Percentiles rank a stretch among this genome's conserved stretches.
Conservation (phyloP, 1,140 invertebrate species). For the Telenomus remus region DNA sequence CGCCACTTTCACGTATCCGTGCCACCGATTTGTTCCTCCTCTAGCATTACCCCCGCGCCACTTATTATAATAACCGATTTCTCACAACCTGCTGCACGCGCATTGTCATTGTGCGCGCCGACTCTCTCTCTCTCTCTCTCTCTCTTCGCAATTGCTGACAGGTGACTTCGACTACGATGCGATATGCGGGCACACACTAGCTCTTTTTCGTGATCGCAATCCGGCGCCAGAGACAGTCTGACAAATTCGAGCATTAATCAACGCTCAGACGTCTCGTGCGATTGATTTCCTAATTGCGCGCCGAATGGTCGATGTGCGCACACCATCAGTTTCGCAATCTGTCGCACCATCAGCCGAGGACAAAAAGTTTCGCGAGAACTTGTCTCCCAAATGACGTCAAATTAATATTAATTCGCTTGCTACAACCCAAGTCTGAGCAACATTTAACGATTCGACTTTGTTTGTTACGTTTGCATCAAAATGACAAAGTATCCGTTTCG, state of each 20-base stretch:
- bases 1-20: slow-evolving; percentile 64
- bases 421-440: too few species aligned
- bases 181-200: neutral
- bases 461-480: too few species aligned
- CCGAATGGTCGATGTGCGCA: neutral
- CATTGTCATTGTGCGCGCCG: too few species aligned
- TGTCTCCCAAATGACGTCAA: neutral
- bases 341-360: too few species aligned
- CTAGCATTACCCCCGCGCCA: neutral
- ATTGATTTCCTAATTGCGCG: slow-evolving; percentile 13
- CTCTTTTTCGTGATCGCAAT: slow-evolving; percentile 6
- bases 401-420: slow-evolving; percentile 11
- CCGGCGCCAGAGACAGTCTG: slow-evolving; percentile 4
- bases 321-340: neutral
- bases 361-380: slow-evolving; percentile 7
- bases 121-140: too few species aligned
- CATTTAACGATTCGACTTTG: too few species aligned
- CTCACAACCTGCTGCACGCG: neutral
- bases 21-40: slow-evolving; percentile 61
- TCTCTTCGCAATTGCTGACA: slow-evolving; percentile 10
- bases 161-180: neutral
- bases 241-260: slow-evolving; percentile 17
- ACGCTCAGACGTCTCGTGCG: neutral
- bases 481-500: too few species aligned
- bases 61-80: slow-evolving; percentile 35